Base-by-base conservation (phyloP, 2,888 invertebrate genomes). In the Lymantria dispar region DNA sequence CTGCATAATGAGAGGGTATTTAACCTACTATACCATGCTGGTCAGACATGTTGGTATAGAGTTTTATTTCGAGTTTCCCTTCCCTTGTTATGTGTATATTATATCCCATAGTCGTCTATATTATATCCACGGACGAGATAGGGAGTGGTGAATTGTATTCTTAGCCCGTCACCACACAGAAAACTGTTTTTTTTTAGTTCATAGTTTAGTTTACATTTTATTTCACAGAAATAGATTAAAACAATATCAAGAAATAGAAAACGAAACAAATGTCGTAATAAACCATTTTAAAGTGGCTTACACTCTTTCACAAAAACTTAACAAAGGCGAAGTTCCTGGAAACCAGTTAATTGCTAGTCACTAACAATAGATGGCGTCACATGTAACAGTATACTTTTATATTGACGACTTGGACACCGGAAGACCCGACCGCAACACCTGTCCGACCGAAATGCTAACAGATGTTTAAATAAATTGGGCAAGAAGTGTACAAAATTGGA, bases 391-490 rank as follows among this genome's bases (percentile, higher is more conserved):
- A 58, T 50, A 50, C 58, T 44, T 12, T 38, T 38, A 12, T 13
- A 31, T 29, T 53, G 46, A 29, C 22, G 22, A 15, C 31, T 15
- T 45, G 12, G 33, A 11, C 13, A 50, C 57, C 60, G 62, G 64
- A 62, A 64, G 59, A 52, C 8, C n/a, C 8, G 15, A 60, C 65
- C 61, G n/a, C 65, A 59, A 53, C 58, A 64, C 43, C 60, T 64
- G 65, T 43, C 2, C 5, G 8, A 37, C 31, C 33, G 38, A 38
- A 48, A 48, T 33, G 39, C 44, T 39, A 0, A 40, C 31, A 30
- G 43, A 43, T 37, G 38, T 3, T 38, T 13, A 0, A 11, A 31
- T 29, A 10, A 29, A 31, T 22, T 10, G 42, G 11, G n/a, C 33
- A 33, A 33, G 22, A 22, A 22, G 8, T 8, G 33, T 33, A 33